Percentiles rank a stretch among this genome's conserved stretches.
Conservation (phyloP, 2,113 vertebrate species). For the Ameiurus melas region DNA sequence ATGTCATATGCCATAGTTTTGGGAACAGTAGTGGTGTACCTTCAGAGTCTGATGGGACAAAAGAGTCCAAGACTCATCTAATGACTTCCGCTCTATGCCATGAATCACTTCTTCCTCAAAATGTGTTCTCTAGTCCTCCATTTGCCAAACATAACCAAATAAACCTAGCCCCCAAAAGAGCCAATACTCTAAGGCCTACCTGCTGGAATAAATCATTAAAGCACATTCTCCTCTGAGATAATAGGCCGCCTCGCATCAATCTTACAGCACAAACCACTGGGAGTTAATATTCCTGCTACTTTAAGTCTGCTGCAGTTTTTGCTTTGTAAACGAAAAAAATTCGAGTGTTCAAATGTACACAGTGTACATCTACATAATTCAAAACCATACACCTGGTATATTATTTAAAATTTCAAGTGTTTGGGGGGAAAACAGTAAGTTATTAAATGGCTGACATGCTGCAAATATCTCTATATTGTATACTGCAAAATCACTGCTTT, state of each 20-base stretch:
- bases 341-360: neutral
- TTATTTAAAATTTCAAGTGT: neutral
- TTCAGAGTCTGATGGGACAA: slow-evolving; percentile 42
- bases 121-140: slow-evolving; percentile 60
- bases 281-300: slow-evolving; percentile 63
- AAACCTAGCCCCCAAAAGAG: slow-evolving; percentile 70
- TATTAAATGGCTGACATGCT: neutral
- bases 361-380: neutral
- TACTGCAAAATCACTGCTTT: neutral
- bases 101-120: slow-evolving; percentile 50
- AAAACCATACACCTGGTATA: neutral
- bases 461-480: neutral
- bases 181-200: slow-evolving; percentile 72
- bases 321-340: slow-evolving; percentile 47
- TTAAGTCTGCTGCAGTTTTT: slow-evolving; percentile 53
- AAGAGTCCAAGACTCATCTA: slow-evolving; percentile 48
- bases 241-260: slow-evolving; percentile 64
- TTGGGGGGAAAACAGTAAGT: neutral
- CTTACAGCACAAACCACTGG: slow-evolving; percentile 63
- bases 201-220: slow-evolving; percentile 78
- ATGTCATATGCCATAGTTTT: slow-evolving; percentile 30
- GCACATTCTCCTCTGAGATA: slow-evolving; percentile 76
- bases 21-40: slow-evolving; percentile 37
- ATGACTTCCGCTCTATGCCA: slow-evolving; percentile 42
- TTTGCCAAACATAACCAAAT: slow-evolving; percentile 67